phyloP scores from a whole-genome alignment of 2,797 vertebrate species.

The Picus viridis region DNA sequence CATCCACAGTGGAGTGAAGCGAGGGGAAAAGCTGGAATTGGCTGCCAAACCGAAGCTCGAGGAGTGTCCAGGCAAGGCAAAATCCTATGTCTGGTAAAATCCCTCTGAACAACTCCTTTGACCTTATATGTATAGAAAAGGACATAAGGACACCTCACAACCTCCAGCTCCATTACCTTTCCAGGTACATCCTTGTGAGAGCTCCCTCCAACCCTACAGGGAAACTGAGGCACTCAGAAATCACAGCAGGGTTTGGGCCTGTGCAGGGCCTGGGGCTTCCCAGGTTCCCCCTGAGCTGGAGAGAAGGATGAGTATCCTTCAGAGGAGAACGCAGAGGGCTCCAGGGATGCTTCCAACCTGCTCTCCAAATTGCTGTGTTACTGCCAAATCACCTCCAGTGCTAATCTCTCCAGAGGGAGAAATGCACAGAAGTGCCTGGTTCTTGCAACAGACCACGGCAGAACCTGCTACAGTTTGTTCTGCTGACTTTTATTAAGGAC shows the following conservation, averaged over 20 bases:
- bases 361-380: neutral
- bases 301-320: neutral
- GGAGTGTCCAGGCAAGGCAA: neutral
- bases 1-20: neutral
- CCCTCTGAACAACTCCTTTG: neutral
- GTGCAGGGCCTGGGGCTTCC: neutral
- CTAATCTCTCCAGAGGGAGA: neutral
- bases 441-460: neutral
- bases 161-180: neutral
- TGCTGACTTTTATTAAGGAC: slow-evolving; percentile 53
- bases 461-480: neutral
- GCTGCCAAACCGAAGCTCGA: neutral
- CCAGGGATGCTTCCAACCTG: neutral
- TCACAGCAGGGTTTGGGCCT: neutral
- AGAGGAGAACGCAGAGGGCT: neutral
- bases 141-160: neutral
- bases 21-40: neutral
- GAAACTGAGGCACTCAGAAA: neutral
- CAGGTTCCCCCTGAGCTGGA: neutral
- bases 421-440: neutral
- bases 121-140: fast-evolving
- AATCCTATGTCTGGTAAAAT: neutral
- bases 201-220: neutral
- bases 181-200: fast-evolving
- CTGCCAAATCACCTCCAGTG: neutral